Base-by-base conservation (phyloP, 35 echinoderm and acorn worm species). In the Chiridota heheva region DNA sequence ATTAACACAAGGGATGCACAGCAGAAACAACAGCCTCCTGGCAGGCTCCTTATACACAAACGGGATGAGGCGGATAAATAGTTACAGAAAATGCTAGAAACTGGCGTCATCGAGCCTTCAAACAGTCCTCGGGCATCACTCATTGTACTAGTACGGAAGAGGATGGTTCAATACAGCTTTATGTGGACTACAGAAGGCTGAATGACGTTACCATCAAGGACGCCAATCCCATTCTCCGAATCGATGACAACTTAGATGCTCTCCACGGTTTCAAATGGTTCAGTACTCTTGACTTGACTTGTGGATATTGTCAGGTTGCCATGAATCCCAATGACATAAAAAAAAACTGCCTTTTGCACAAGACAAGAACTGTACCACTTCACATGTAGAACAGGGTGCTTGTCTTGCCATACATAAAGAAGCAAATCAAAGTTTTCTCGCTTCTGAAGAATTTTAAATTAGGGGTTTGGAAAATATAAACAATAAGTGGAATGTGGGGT, bases 291-390 rank as follows among this genome's bases (percentile, higher is more conserved):
- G 89, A 91, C 58, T 63, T 91, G 1, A 33, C 72, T 20, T 8
- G 29, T 60, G 89, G 72, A 30, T 91, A 72, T 46, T 91, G 75
- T 60, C 82, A 86, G 34, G 62, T 85, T 4, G 22, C 20, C 7
- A 77, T 84, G 28, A 36, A 89, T 49, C n/a, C 36, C 25, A 28
- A 77, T 7, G 69, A 63, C 60, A 90, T n/a, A 77, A 75, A 28
- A 76, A 29, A 90, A 84, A 40, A 90, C 80, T 73, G 87, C 72
- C 0, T 90, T 90, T 69, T 77, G 58, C 1, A 83, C 80, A 40
- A 69, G 69, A 13, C 20, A 16, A 26, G 67, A 24, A 3, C 40
- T 90, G 1, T 75, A 89, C 41, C 77, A 82, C 24, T 81, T 72
- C n/a, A n/a, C n/a, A n/a, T n/a, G n/a, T n/a, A n/a, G n/a, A n/a